Percentiles rank a stretch among this genome's conserved stretches.
Evolutionary conservation across 1,140 invertebrate species (phyloP).

Genomic region (Musca vetustissima): DNA sequence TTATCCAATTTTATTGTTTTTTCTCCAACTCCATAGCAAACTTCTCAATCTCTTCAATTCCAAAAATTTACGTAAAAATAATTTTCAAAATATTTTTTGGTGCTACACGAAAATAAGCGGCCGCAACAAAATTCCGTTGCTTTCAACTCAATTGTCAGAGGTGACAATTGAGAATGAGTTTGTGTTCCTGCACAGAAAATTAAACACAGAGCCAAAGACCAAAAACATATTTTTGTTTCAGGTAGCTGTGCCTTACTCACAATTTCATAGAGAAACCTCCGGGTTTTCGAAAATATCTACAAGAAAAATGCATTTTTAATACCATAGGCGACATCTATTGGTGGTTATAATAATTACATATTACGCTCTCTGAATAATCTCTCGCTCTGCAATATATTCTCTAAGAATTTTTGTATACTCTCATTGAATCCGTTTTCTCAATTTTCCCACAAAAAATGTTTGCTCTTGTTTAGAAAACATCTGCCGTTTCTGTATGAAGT

Average conservation of each 20-base stretch:
- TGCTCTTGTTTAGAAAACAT: not conserved
- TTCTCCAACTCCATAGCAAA: not conserved
- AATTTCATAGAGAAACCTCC: too few species aligned
- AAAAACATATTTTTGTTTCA: not conserved
- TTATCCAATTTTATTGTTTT: too few species aligned
- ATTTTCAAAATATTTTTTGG: too few species aligned
- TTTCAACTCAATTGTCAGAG: not conserved
- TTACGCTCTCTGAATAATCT: not conserved
- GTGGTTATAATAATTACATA: not conserved
- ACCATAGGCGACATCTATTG: not conserved
- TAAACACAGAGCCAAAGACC: not conserved
- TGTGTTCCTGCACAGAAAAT: not conserved
- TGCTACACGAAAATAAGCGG: not conserved
- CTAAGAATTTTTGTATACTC: not conserved
- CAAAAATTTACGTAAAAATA: not conserved
- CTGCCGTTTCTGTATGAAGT: conserved; percentile 1
- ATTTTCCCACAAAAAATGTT: not conserved
- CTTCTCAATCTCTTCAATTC: not conserved
- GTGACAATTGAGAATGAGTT: conserved; percentile 6
- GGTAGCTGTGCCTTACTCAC: not conserved
- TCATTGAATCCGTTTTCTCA: not conserved
- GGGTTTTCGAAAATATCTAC: not conserved
- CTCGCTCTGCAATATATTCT: not conserved
- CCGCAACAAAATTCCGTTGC: not conserved
- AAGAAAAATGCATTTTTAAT: too few species aligned